A percentile compares a stretch with the other conserved stretches of the same genome.
phyloP scores from a whole-genome alignment of 2,888 invertebrate genomes.

The Stenodema calcarata region DNA sequence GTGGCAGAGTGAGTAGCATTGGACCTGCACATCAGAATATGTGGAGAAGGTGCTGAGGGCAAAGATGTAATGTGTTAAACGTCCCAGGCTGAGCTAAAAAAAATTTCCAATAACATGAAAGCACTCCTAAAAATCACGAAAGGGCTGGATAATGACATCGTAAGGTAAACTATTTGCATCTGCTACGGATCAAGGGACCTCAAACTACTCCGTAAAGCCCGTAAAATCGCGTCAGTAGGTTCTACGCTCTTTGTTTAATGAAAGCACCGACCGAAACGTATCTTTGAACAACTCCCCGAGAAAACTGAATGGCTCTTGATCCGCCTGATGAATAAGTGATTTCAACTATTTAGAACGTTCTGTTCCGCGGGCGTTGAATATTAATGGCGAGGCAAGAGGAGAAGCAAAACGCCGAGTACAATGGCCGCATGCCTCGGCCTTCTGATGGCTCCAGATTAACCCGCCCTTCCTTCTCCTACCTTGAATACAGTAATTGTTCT shows the following conservation, averaged over 20 bases:
- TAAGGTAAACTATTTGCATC: too few species aligned
- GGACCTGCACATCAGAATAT: too few species aligned
- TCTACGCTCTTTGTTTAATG: neutral
- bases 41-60: too few species aligned
- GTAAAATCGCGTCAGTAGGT: too few species aligned
- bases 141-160: too few species aligned
- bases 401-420: conserved; percentile 1
- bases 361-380: conserved; percentile 31
- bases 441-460: conserved; percentile 31
- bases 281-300: neutral
- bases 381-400: conserved; percentile 11
- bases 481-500: conserved; percentile 32
- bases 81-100: too few species aligned
- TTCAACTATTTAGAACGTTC: conserved; percentile 17
- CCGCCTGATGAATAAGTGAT: neutral
- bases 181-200: too few species aligned
- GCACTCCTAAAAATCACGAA: too few species aligned
- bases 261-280: neutral
- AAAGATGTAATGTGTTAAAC: too few species aligned
- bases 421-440: conserved; percentile 30
- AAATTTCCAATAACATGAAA: too few species aligned
- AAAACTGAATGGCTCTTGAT: conserved; percentile 2
- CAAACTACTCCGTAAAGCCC: too few species aligned
- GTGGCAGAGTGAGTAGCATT: too few species aligned
- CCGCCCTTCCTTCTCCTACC: neutral